Base-by-base conservation (phyloP, 2,113 vertebrate genomes). In the Dunckerocampus dactyliophorus region DNA sequence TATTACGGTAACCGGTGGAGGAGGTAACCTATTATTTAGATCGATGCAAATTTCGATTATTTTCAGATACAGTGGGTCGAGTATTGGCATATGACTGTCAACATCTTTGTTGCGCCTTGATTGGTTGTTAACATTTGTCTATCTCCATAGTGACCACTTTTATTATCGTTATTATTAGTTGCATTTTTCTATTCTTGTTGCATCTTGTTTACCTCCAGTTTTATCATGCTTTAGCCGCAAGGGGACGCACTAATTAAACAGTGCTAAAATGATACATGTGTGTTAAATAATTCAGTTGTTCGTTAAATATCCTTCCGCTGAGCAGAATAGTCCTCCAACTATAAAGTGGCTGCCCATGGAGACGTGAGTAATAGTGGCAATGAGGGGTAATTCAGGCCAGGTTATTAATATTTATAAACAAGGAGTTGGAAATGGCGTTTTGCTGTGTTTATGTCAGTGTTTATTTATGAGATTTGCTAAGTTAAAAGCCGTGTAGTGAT, bases 401-500 rank as follows among this genome's bases (percentile, higher is more conserved):
- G 19, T 55, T 39, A 76, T 83, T 68, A 75, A 80, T 80, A 80
- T 78, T 83, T 78, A 78, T 72, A 71, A 13, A 5, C 4, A 45
- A 45, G 19, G n/a, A 22, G 37, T 24, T 6, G 54, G 37, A 6
- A 14, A 3, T 47, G 2, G 39, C 14, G 12, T 39, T 39, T 14
- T 43, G 39, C 12, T 43, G 24, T 53, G 16, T 22, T 50, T 50
- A 50, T 13, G 21, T 53, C 24, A 53, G 24, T n/a, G 51, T 42
- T 56, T 56, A 42, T 42, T 56, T 42, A 15, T 43, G 13, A 56
- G 19, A 37, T 21, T 42, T 56, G 19, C 54, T 56, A 56, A 56
- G 37, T 21, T 37, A 37, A 42, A 43, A 43, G 39, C 39, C 39
- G 1, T 43, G 54, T 37, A 21, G 54, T 20, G 19, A 10, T 58